Evolutionary conservation across 2,113 vertebrate species (phyloP), one percentile per base, ranked within the genome.

Genomic region (Rafetus swinhoei): DNA sequence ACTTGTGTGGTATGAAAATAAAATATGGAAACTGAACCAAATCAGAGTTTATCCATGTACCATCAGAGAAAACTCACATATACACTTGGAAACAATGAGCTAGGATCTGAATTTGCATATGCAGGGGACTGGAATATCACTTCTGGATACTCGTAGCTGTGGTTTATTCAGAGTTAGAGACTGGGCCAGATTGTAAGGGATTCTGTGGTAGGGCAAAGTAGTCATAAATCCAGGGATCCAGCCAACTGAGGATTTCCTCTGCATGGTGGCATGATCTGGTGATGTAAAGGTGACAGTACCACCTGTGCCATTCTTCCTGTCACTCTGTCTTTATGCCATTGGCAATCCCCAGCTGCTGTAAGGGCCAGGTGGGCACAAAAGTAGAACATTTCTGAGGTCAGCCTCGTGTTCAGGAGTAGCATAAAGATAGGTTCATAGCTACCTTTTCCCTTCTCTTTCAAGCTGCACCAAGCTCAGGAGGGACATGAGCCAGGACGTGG

Each of bases 51-150:
- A 32, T 81, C 77, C 72, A 25, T 10, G 15, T 88, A 29, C 24
- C 35, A 62, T 79, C 56, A 25, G 35, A 92, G 32, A 83, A 94
- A 35, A 82, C 82, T 0, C 1, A 74, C 4, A 21, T 27, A 62
- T 79, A 21, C 9, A 69, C 35, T 3, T 5, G 14, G 29, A 84
- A 69, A n/a, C 62, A 69, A 32, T n/a, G 9, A 69, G 7, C 62
- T 69, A 32, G 32, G 81, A 85, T 53, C 24, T 76, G 92, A 59
- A 79, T 82, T 89, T 90, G 29, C 54, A 39, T 7, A 90, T 32
- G 16, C 27, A 22, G 9, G 84, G 13, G 60, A 39, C 21, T 91
- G 55, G 9, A 6, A 53, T 35, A 29, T 55, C 0, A 80, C 3
- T 5, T 81, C 14, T 21, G 82, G 87, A 55, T 76, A 6, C 53